Evolutionary conservation across 2,113 vertebrate species (phyloP).

Genomic region (Grus americana): DNA sequence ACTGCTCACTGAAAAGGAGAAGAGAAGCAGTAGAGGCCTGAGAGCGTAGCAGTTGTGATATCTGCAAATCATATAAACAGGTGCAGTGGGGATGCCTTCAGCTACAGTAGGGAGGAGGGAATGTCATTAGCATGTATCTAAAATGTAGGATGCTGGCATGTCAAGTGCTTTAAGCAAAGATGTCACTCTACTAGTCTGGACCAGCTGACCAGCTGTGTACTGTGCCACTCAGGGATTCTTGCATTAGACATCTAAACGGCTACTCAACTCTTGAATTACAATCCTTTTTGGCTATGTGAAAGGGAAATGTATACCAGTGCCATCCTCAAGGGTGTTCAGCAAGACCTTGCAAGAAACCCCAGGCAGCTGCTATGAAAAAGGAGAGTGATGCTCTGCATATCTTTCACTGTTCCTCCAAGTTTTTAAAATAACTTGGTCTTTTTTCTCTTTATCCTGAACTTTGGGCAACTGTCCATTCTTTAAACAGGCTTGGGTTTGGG

Average conservation of each 20-base stretch:
- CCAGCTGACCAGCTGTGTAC: background rate
- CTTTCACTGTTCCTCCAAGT: background rate
- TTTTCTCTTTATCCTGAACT: background rate
- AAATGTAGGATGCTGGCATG: background rate
- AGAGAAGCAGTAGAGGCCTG: background rate
- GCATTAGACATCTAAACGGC: background rate
- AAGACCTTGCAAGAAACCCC: background rate
- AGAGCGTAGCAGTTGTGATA: background rate
- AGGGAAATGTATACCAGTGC: background rate
- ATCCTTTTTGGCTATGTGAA: background rate
- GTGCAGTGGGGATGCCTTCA: background rate
- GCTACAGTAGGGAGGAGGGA: background rate
- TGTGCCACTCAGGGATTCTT: background rate
- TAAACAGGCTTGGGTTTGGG: background rate
- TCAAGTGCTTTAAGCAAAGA: background rate
- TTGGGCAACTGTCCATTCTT: background rate
- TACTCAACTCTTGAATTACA: background rate
- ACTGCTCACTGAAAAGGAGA: background rate
- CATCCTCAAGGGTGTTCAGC: background rate
- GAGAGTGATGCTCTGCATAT: background rate
- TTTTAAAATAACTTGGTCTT: background rate
- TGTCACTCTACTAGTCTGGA: background rate
- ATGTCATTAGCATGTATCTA: background rate
- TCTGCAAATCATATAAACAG: background rate
- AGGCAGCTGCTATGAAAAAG: background rate